Percentiles rank a stretch among this genome's conserved stretches.
Conservation (phyloP, 2,888 invertebrate genomes). For the Mamestra brassicae region DNA sequence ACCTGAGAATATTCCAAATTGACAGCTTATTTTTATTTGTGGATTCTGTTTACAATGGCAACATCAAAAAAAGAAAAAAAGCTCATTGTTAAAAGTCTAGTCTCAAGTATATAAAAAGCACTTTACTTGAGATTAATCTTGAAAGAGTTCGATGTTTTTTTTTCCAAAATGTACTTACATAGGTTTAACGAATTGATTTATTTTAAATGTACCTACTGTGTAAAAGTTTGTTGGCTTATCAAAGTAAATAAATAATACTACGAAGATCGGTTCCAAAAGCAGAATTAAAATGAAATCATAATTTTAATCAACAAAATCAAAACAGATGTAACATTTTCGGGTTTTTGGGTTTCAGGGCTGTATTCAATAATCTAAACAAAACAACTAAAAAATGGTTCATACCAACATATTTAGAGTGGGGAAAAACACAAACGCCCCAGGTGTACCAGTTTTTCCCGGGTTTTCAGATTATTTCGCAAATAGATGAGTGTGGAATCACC, state of each 20-base stretch:
- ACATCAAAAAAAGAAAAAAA: conserved; percentile 27
- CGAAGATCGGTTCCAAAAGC: too few species aligned
- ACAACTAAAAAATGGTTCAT: neutral
- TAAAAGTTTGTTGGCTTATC: too few species aligned
- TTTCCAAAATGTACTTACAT: too few species aligned
- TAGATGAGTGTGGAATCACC: neutral
- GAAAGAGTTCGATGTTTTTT: neutral
- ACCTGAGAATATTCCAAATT: conserved; percentile 13
- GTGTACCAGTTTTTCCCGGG: neutral
- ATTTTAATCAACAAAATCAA: neutral
- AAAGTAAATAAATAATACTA: too few species aligned
- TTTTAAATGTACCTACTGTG: too few species aligned
- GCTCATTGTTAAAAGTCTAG: too few species aligned
- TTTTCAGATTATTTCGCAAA: neutral
- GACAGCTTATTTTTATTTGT: neutral
- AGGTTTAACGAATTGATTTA: too few species aligned
- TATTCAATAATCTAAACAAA: neutral
- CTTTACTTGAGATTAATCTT: neutral
- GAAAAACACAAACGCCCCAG: neutral
- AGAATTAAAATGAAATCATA: too few species aligned
- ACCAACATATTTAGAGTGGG: too few species aligned
- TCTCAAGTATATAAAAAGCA: too few species aligned
- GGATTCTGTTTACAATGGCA: conserved; percentile 48
- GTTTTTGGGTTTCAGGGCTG: too few species aligned
- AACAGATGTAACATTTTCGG: neutral